Conservation (phyloP, 2,888 invertebrate genomes). For the Limnephilus lunatus region DNA sequence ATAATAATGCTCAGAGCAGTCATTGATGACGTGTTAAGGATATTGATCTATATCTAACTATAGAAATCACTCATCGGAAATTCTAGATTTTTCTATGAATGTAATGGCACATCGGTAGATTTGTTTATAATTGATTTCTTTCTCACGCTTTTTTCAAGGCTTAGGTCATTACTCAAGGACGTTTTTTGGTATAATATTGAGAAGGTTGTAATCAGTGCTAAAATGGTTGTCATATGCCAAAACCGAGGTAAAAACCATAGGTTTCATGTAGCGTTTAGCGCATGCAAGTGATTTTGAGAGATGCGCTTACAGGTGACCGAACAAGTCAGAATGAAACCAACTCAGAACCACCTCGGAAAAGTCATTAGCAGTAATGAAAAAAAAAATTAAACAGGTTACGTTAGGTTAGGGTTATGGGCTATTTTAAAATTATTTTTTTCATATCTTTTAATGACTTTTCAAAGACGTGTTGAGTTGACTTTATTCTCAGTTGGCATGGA, state of each 20-base stretch:
- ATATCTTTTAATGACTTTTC: too few relatives aligned
- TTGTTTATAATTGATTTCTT: background rate
- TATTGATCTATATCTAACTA: background rate
- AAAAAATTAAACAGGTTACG: too few relatives aligned
- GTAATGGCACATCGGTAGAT: background rate
- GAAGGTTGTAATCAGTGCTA: background rate
- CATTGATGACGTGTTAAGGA: slow-evolving; percentile 14
- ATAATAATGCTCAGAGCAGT: too few relatives aligned
- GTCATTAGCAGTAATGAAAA: too few relatives aligned
- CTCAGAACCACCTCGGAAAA: too few relatives aligned
- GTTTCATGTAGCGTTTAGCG: background rate
- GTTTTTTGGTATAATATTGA: background rate
- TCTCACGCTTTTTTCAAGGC: background rate
- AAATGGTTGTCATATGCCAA: background rate
- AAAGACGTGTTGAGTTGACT: too few relatives aligned
- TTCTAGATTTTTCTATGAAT: background rate
- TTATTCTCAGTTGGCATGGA: too few relatives aligned
- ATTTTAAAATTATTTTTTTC: too few relatives aligned
- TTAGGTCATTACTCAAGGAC: background rate
- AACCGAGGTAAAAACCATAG: background rate
- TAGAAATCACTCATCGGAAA: background rate
- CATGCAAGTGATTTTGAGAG: background rate
- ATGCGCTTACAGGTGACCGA: too few relatives aligned
- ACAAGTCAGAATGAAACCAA: too few relatives aligned
- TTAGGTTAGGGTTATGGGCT: too few relatives aligned